These are phyloP conservation scores for Xiphophorus hellerii DNA, from an alignment of 2,113 vertebrate species.

Conservation along the genomic window DNA sequence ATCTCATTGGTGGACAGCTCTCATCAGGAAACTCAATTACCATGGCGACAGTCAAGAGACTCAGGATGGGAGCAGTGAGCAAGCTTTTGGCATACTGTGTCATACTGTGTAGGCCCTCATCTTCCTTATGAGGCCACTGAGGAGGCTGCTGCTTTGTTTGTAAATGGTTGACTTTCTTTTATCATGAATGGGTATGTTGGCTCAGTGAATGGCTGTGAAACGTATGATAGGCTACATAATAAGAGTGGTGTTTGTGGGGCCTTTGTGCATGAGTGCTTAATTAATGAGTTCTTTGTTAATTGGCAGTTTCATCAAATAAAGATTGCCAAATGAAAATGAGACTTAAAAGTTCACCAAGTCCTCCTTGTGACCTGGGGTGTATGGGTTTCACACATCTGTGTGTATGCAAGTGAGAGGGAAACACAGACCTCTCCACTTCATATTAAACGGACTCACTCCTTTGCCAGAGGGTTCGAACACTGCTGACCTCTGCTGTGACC, in stretches of 20 bases:
- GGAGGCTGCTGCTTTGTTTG: conserved; percentile 43
- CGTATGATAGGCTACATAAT: not conserved
- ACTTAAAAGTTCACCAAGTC: not conserved
- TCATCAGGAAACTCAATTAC: conserved; percentile 62
- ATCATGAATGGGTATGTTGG: conserved; percentile 11
- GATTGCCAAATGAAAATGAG: not conserved
- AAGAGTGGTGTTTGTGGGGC: conserved; percentile 7
- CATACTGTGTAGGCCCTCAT: conserved; percentile 48
- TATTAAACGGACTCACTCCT: conserved; percentile 34
- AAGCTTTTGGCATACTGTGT: conserved; percentile 51
- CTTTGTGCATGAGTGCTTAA: conserved; percentile 14
- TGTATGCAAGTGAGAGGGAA: conserved; percentile 33
- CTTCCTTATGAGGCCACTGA: conserved; percentile 29
- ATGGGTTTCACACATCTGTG: not conserved
- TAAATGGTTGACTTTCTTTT: conserved; percentile 16
- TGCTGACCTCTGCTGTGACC: conserved; percentile 66
- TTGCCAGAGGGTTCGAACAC: conserved; percentile 31
- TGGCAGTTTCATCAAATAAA: conserved; percentile 11
- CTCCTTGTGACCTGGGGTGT: not conserved
- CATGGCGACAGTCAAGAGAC: conserved; percentile 62
- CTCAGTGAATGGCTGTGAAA: conserved; percentile 4
- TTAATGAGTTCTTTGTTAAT: conserved; percentile 21
- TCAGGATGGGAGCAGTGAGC: conserved; percentile 52
- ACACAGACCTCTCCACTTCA: conserved; percentile 32
- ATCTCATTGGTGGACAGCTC: conserved; percentile 58